Evolutionary conservation across 2,113 vertebrate species (phyloP).

Genomic region (Tauraco erythrolophus): DNA sequence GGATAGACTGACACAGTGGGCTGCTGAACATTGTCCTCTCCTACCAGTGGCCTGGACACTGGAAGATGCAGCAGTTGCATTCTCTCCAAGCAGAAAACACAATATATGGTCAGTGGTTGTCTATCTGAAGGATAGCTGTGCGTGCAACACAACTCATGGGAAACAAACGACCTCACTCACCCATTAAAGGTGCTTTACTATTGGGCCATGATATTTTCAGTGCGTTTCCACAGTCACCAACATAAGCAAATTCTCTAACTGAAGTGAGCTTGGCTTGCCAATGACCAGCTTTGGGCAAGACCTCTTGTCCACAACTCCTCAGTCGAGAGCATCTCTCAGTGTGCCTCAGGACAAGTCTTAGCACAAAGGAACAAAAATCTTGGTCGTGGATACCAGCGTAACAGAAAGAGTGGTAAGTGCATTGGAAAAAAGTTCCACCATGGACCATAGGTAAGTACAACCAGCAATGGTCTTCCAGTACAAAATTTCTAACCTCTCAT

Average conservation of each 20-base stretch:
- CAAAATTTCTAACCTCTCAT: not conserved
- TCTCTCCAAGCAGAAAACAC: not conserved
- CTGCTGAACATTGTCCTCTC: not conserved
- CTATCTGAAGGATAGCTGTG: not conserved
- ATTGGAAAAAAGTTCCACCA: not conserved
- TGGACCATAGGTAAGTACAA: not conserved
- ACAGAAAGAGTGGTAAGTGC: not conserved
- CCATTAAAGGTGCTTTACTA: not conserved
- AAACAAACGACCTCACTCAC: not conserved
- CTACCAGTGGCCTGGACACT: not conserved
- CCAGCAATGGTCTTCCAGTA: not conserved
- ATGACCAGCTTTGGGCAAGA: not conserved
- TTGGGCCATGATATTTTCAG: not conserved
- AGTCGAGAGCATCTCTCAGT: rapidly evolving
- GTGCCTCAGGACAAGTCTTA: not conserved
- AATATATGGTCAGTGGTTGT: rapidly evolving
- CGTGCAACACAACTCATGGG: rapidly evolving
- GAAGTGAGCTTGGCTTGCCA: not conserved
- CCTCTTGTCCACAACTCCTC: not conserved
- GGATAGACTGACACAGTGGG: not conserved
- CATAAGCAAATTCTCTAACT: not conserved
- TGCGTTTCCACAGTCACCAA: not conserved
- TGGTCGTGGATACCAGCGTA: rapidly evolving
- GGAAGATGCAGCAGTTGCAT: not conserved
- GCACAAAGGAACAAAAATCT: not conserved